Evolutionary conservation across 1,140 invertebrate species (phyloP).

Genomic region (Drosophila leontia): DNA sequence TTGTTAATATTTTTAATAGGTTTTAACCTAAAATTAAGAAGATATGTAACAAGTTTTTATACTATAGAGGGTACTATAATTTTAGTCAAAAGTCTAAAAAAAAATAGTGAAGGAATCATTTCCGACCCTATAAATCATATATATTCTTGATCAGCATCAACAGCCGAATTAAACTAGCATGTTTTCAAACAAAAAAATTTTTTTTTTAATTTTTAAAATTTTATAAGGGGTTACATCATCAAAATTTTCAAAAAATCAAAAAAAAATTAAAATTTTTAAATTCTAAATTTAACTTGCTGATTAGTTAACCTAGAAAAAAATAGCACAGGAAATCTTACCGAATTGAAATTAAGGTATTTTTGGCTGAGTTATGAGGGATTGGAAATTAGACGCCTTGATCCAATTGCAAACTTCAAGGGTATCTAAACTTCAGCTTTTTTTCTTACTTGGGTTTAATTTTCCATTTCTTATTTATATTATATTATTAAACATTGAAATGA

Average conservation of each 20-base stretch:
- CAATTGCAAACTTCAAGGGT: not conserved
- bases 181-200: no score
- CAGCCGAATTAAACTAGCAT: not conserved
- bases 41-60: no score
- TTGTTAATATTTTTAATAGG: not conserved
- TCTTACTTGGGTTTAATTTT: no score
- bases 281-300: not conserved
- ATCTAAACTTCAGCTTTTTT: not conserved
- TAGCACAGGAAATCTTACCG: not conserved
- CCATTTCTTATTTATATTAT: no score
- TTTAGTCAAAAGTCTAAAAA: no score
- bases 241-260: no score
- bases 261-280: no score
- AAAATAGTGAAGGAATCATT: not conserved
- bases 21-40: not conserved
- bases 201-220: no score
- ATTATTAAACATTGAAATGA: no score
- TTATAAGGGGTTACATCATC: no score
- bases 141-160: not conserved
- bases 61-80: no score
- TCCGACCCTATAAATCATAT: not conserved
- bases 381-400: no score
- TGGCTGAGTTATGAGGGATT: not conserved
- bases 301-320: not conserved
- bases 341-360: not conserved